Base-by-base conservation (phyloP, 2,888 invertebrate genomes). In the Camptogramma bilineatum region DNA sequence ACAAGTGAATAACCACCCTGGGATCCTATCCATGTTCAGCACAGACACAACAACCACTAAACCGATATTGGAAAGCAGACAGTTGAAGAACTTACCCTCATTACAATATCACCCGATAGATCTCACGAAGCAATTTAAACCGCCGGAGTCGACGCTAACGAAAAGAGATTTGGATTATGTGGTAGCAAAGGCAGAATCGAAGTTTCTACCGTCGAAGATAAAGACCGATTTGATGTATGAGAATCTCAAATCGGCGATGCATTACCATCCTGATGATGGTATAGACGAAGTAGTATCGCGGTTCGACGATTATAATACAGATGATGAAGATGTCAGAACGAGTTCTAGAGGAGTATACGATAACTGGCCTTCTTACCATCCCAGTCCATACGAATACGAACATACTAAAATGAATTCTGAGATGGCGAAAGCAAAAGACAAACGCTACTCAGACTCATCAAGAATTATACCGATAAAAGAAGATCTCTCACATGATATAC, bases 401-500 rank as follows among this genome's bases (percentile, higher is more conserved):
- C 71, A 76, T 39, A 76, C 78, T 42, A 85, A 83, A 48, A 73
- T 76, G 17, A 77, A 78, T 31, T 67, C 74, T 4, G 81, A 83
- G 64, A 70, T 69, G 8, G 82, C 86, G 53, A 88, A 84, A 65
- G 83, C 80, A 1, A 88, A 88, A 76, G 88, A 90, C 52, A 91
- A 90, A 75, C 85, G 87, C 13, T 86, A 81, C 48, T 75, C 74
- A 19, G 76, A 80, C 1, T 65, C 73, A 16, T 52, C 67, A 47
- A 74, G 74, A 67, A 61, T 84, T n/a, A 90, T 87, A 70, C 91
- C 91, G 1, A 88, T 90, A 16, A 80, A 87, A 63, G 91, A 91
- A 80, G 62, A 81, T 34, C 74, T 84, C 28, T 79, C 85, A 9
- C 77, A 85, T 47, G 81, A 85, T 67, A 56, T 74, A 58, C 79